phyloP scores from a whole-genome alignment of 2,113 vertebrate genomes.

The Epinephelus fuscoguttatus region DNA sequence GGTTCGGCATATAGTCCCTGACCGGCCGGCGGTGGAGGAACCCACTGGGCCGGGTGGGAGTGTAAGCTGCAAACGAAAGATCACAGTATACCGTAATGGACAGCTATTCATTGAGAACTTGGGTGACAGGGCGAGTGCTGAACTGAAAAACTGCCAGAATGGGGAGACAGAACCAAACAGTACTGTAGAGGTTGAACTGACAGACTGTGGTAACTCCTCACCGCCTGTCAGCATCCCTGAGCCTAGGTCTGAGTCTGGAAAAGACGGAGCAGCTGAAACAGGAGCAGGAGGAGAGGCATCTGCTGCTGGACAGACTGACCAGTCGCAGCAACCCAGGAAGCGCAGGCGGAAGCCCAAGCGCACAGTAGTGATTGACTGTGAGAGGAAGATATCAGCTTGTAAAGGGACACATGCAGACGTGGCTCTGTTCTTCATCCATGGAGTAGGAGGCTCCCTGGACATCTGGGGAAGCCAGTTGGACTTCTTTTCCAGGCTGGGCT shows the following conservation, averaged over 20 bases:
- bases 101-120: conserved; percentile 95
- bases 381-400: conserved; percentile 91
- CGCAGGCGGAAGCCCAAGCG: conserved; percentile 88
- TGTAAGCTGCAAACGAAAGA: conserved; percentile 91
- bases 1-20: conserved; percentile 87
- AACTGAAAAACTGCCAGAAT: conserved; percentile 85
- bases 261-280: conserved; percentile 45
- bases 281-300: conserved; percentile 24
- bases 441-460: conserved; percentile 94
- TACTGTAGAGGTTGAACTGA: conserved; percentile 85
- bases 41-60: conserved; percentile 62
- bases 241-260: conserved; percentile 24
- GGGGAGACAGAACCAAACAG: conserved; percentile 80
- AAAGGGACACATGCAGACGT: conserved; percentile 91
- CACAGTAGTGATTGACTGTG: conserved; percentile 91
- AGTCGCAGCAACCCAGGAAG: conserved; percentile 66
- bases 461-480: conserved; percentile 97
- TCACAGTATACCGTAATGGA: conserved; percentile 92
- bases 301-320: conserved; percentile 40
- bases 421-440: conserved; percentile 96
- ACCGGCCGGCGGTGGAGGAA: conserved; percentile 75
- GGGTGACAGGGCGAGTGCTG: conserved; percentile 83
- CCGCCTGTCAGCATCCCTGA: not conserved
- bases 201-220: conserved; percentile 58
- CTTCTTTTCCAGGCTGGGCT: conserved; percentile 92